Base-by-base conservation (phyloP, 2,888 invertebrate species). In the Drosophila leonis region DNA sequence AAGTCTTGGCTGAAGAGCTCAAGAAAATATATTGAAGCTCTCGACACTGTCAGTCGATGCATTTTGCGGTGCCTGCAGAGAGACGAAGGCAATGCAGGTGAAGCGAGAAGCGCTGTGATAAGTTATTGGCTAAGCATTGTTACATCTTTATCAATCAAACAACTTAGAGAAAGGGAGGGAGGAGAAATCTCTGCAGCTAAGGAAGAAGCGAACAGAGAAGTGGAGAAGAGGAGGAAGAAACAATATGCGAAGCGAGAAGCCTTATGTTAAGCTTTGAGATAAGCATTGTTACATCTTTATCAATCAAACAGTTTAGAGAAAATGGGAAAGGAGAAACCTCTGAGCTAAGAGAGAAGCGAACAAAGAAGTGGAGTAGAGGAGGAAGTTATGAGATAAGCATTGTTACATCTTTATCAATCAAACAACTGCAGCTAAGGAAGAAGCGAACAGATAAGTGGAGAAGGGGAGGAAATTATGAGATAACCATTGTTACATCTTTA, bases 1-100 rank as follows among this genome's bases (percentile, higher is more conserved):
- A 87, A 75, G 48, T 49, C 48, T 73, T 79, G 42, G 74, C 70
- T 68, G 24, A 29, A 60, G 33, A 54, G 64, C 65, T 31, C 13
- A 44, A 15, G 12, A 24, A 44, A 24, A 57, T 31, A 49, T 20
- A 57, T 15, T 55, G 33, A 41, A 27, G 41, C 48, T 20, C 31
- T 49, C 60, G 48, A 48, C 41, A 74, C 60, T 68, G 62, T 62
- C 74, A 68, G 46, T 60, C 39, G 52, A 56, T 62, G 78, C 74
- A 78, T 48, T 66, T 63, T 48, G 39, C 46, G 51, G 39, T 55
- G 57, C 72, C 71, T 55, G 27, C 65, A 33, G 24, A 20, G 35
- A 35, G 44, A 12, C 12, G 5, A 20, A 27, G 49, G 37, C 20
- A 24, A 20, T 12, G 27, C 24, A 31, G 29, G 37, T n/a, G 15